phyloP scores from a whole-genome alignment of 2,113 vertebrate species.

The Urocitellus parryii region DNA sequence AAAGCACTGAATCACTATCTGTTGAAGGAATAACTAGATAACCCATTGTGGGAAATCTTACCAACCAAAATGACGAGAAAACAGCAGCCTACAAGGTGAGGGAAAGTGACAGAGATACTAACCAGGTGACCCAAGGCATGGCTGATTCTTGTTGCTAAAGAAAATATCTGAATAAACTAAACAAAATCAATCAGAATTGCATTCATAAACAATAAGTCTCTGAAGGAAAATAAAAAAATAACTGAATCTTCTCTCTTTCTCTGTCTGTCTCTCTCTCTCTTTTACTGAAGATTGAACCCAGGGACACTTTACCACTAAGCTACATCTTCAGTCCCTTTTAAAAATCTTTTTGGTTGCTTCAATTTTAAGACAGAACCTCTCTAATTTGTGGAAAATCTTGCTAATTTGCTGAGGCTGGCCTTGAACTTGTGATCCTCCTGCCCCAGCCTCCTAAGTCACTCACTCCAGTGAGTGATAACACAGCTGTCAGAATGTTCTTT shows the following conservation, averaged over 20 bases:
- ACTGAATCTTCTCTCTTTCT: background rate
- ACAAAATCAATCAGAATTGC: background rate
- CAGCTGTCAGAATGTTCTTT: background rate
- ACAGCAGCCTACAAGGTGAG: background rate
- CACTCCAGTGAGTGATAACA: background rate
- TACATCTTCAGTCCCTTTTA: no score
- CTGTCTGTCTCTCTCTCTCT: no score
- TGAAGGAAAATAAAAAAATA: background rate
- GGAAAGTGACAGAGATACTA: background rate
- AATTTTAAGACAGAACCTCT: background rate
- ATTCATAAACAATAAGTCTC: background rate
- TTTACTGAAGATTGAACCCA: no score
- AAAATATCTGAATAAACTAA: background rate
- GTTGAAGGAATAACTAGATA: background rate
- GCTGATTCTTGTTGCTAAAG: background rate
- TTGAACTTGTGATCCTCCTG: background rate
- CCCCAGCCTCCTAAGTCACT: background rate
- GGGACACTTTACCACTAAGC: no score
- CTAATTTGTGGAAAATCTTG: background rate
- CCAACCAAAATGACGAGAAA: background rate
- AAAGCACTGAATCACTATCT: background rate
- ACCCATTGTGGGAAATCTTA: background rate
- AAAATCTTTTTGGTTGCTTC: no score
- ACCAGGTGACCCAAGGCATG: background rate
- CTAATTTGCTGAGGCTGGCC: background rate